phyloP scores from a whole-genome alignment of 1,140 invertebrate genomes.

The Apis laboriosa region DNA sequence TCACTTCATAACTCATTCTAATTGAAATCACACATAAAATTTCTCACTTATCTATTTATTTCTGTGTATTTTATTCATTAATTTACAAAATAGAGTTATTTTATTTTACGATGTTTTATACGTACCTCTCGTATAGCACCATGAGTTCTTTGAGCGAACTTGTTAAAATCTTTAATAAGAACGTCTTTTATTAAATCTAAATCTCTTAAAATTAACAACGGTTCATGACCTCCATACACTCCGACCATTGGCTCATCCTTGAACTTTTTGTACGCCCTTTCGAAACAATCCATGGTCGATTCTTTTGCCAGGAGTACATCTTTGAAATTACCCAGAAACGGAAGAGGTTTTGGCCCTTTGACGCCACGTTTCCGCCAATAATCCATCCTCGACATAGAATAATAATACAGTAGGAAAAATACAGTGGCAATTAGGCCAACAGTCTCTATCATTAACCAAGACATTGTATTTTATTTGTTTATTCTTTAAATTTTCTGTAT shows the following conservation, averaged over 20 bases:
- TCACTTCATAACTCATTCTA: not conserved
- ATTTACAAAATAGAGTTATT: no score
- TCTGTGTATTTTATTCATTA: no score
- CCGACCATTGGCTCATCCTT: slow-evolving; percentile 37
- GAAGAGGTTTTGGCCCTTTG: not conserved
- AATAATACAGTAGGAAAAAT: not conserved
- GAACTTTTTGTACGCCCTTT: slow-evolving; percentile 29
- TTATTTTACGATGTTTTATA: not conserved
- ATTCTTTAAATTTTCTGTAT: not conserved
- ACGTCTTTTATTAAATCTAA: slow-evolving; percentile 46
- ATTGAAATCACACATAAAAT: no score
- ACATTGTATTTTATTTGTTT: not conserved
- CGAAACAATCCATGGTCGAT: not conserved
- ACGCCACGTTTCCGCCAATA: slow-evolving; percentile 1
- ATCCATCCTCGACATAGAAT: not conserved
- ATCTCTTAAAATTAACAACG: slow-evolving; percentile 28
- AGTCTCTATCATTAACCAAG: not conserved
- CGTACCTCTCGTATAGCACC: slow-evolving; percentile 8
- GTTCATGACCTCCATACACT: not conserved
- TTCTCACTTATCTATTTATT: no score
- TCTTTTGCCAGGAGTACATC: slow-evolving; percentile 2
- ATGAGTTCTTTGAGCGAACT: slow-evolving; percentile 7
- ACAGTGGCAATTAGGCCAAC: not conserved
- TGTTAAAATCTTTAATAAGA: slow-evolving; percentile 52
- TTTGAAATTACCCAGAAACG: not conserved